phyloP scores from a whole-genome alignment of 1,140 invertebrate species.

The Mylabris phalerata region DNA sequence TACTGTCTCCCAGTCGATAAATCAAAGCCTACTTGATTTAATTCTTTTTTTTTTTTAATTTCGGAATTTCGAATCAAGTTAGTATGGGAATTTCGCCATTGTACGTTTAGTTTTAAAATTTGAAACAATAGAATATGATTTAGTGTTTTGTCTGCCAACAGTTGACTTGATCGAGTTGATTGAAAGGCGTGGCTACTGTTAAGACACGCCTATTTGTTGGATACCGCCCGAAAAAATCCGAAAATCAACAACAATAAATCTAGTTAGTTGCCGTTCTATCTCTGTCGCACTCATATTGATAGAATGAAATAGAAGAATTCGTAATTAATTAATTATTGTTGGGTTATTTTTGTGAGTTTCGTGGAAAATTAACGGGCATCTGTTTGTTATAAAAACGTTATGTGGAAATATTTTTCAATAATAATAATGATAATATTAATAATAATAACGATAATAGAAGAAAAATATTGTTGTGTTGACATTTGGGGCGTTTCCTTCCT shows the following conservation, averaged over 20 bases:
- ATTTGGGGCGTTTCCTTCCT: constrained; percentile 20
- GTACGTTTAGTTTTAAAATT: background rate
- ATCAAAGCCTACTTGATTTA: background rate
- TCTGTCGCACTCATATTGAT: too few species aligned
- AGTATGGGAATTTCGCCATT: too few species aligned
- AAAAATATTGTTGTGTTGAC: constrained; percentile 5
- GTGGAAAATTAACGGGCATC: constrained; percentile 7
- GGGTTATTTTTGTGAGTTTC: constrained; percentile 5
- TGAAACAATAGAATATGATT: background rate
- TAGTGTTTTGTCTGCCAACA: constrained; percentile 10
- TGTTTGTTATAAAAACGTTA: background rate
- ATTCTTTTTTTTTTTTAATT: too few species aligned
- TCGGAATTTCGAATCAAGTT: too few species aligned
- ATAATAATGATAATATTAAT: constrained; percentile 7
- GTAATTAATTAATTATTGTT: constrained; percentile 5
- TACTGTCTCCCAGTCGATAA: background rate
- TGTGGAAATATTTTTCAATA: constrained; percentile 1
- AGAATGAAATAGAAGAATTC: too few species aligned
- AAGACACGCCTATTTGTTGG: background rate
- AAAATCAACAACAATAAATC: too few species aligned
- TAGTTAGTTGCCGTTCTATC: too few species aligned
- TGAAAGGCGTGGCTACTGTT: background rate
- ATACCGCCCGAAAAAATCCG: too few species aligned
- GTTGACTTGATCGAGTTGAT: constrained; percentile 5
- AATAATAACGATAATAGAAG: constrained; percentile 10